A percentile compares a stretch with the other conserved stretches of the same genome.
Evolutionary conservation across 2,113 vertebrate genomes (phyloP).

Genomic region (Sphaerodactylus townsendi): DNA sequence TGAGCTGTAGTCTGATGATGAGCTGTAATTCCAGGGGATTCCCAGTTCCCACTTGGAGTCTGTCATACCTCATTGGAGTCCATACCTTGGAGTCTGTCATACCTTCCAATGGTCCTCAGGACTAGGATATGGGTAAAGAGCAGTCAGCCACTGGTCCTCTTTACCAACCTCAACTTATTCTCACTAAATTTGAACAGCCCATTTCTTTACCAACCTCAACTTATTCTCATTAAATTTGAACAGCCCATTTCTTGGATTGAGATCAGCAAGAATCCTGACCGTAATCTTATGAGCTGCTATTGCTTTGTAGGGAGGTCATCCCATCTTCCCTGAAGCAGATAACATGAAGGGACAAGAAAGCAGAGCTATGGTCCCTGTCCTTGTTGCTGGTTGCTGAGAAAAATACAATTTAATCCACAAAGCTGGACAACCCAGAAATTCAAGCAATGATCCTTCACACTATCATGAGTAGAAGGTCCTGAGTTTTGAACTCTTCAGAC

Average conservation of each 20-base stretch:
- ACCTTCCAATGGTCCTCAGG: too few species aligned
- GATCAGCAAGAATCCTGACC: background rate
- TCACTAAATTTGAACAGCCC: background rate
- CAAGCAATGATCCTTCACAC: background rate
- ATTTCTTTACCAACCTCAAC: background rate
- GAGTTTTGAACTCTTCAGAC: constrained; percentile 11
- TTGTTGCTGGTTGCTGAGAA: background rate
- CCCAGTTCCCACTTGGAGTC: too few species aligned
- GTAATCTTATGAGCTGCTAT: background rate
- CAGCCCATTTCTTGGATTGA: background rate
- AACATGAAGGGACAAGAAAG: background rate
- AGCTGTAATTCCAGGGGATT: too few species aligned
- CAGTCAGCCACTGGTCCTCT: background rate
- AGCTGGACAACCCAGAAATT: background rate
- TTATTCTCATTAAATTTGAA: background rate
- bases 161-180: background rate
- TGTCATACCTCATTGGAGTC: too few species aligned
- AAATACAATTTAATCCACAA: background rate
- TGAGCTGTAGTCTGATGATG: too few species aligned
- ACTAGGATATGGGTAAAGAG: too few species aligned
- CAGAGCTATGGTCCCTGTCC: background rate
- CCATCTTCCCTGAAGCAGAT: background rate
- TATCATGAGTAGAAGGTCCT: background rate
- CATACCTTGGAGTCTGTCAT: too few species aligned
- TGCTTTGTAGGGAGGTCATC: background rate